Evolutionary conservation across 2,888 invertebrate genomes (phyloP), one percentile per base, ranked within the genome.

Genomic region (Augochlorella aurata): DNA sequence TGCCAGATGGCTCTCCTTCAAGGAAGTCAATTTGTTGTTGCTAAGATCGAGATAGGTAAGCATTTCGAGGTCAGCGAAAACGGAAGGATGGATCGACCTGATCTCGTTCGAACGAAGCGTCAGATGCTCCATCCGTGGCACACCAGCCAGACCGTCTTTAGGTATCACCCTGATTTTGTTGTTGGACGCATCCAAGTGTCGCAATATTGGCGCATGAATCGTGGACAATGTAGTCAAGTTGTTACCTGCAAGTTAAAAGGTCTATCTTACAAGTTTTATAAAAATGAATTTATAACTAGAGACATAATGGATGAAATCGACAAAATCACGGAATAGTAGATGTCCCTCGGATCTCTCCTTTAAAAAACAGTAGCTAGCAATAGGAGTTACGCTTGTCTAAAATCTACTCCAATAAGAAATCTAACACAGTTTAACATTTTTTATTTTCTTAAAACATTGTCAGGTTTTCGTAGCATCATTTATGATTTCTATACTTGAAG

Each of bases 21-120:
- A 94, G 82, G 95, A 95, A 74, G 95, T 95, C 72, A 97, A 93
- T 82, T 95, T 94, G 91, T 97, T 97, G 88, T 95, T 95, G 4
- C 97, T 97, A 82, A 97, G 94, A 92, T 97, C 97, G 83, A 97
- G 94, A 90, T 96, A 95, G 85, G 96, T 95, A 61, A 97, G 94
- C 84, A 96, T 95, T 76, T 95, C 95, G 79, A 97, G 95, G 82
- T 95, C 94, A 63, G 95, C 94, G 94, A 97, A 96, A 9, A 97
- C 96, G 90, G 96, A 96, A 24, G 95, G 95, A 89, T 96, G 95
- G 79, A 97, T 96, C 90, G 95, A 95, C 79, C 94, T 95, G 81
- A 97, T 95, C 78, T 95, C 95, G 92, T 97, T 97, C 68, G 96
- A 95, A 89, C 95, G 96, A 10, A 97, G 94, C 87, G 95, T 95